Base-by-base conservation (phyloP, 2,113 vertebrate genomes). In the Vulpes vulpes region DNA sequence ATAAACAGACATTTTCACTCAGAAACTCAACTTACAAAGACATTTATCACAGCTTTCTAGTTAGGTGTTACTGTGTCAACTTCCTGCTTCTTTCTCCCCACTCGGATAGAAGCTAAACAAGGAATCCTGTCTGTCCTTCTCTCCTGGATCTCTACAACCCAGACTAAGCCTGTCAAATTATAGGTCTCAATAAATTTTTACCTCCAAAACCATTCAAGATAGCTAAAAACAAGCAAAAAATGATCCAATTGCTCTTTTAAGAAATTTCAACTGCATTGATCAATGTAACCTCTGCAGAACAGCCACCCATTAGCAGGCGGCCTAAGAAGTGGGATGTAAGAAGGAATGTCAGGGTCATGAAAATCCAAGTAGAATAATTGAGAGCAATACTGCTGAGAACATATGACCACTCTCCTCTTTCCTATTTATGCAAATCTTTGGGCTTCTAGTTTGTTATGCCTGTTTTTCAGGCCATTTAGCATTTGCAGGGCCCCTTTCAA, bases 211-310 rank as follows among this genome's bases (percentile, higher is more conserved):
- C 55, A 82, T 90, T 76, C 60, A 53, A 17, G 60, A 71, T 11
- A 86, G 35, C 78, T 89, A 85, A 86, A 95, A 59, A 71, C 12
- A 49, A 92, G 35, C 25, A 76, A 69, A 91, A 92, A 91, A 65
- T 64, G 62, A 94, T 51, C 16, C 4, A 6, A 65, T 51, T 81
- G 27, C n/a, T 88, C 49, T 90, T 73, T 3, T 0, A 59, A 76
- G 83, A 90, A 38, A 23, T 19, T 22, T 16, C 43, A 60, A 38
- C 12, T 11, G 20, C 51, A 23, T 59, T 73, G 20, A 55, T 59
- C 74, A 79, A 22, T 10, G 32, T 76, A 78, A 59, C 15, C 67
- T 88, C 57, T 71, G 51, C 57, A 80, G 15, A 79, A 35, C 2
- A 79, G 49, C 83, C 74, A 12, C 69, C n/a, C 17, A 14, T n/a